These are phyloP conservation scores for Scyliorhinus canicula DNA, from an alignment of 2,797 vertebrate genomes.

Conservation along the genomic window DNA sequence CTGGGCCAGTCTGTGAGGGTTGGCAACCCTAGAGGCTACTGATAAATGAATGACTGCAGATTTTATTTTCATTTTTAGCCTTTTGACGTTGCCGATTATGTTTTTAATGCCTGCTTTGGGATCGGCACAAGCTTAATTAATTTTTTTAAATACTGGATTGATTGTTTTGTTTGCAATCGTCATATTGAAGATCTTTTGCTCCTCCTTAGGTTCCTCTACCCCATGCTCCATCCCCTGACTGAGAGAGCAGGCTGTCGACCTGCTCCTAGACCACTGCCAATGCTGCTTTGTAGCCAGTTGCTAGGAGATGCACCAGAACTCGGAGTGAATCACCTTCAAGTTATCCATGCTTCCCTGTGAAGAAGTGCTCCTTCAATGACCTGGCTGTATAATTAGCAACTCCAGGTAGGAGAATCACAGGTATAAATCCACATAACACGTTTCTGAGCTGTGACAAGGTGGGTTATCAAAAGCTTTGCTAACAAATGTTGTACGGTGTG, in stretches of 20 bases:
- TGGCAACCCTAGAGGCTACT: background rate
- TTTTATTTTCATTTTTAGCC: background rate
- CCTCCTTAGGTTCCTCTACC: background rate
- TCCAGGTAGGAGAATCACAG: background rate
- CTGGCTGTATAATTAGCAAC: constrained; percentile 22
- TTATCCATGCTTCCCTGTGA: background rate
- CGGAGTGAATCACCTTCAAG: background rate
- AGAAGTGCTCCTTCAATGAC: background rate
- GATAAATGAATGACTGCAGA: background rate
- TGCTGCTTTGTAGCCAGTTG: background rate
- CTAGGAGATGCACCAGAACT: constrained; percentile 13
- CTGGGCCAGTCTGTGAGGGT: too few species aligned
- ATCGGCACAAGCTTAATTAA: background rate
- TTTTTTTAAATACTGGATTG: background rate
- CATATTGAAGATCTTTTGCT: background rate
- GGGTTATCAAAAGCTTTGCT: background rate
- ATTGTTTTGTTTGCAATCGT: background rate
- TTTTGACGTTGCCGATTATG: background rate
- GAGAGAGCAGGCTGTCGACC: background rate
- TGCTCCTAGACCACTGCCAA: background rate
- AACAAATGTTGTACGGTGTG: background rate
- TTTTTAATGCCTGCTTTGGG: background rate
- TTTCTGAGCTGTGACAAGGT: background rate
- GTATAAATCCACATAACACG: background rate
- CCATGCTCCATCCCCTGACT: background rate